Conservation (phyloP, 2,888 invertebrate species). For the Rotaria macrura region DNA sequence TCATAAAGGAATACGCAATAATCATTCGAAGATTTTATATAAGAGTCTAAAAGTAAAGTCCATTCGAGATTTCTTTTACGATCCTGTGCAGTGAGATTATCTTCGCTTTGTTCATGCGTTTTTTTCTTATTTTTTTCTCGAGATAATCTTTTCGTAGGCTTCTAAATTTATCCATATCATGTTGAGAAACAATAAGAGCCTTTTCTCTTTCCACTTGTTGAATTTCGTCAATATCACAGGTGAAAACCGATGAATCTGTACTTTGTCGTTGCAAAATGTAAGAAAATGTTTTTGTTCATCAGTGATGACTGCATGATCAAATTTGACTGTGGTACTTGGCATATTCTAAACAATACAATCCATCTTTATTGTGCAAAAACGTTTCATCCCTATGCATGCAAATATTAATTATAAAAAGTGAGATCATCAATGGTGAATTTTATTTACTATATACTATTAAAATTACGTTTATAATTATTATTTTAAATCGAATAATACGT, state of each 20-base stretch:
- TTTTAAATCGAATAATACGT: too few relatives aligned
- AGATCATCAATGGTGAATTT: too few relatives aligned
- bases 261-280: not conserved
- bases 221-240: not conserved
- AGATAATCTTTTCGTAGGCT: not conserved
- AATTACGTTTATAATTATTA: too few relatives aligned
- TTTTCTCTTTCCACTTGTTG: not conserved
- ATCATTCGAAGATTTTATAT: not conserved
- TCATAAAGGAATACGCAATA: not conserved
- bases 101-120: too few relatives aligned
- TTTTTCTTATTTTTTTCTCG: not conserved
- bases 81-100: not conserved
- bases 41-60: not conserved
- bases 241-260: not conserved
- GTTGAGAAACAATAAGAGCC: not conserved
- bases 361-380: too few relatives aligned
- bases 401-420: too few relatives aligned
- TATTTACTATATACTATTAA: too few relatives aligned
- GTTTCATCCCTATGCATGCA: too few relatives aligned
- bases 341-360: not conserved
- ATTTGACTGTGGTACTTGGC: not conserved
- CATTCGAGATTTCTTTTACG: not conserved
- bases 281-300: not conserved
- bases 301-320: not conserved
- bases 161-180: not conserved